Evolutionary conservation across 2,888 invertebrate species (phyloP).

Genomic region (Leuctra nigra): DNA sequence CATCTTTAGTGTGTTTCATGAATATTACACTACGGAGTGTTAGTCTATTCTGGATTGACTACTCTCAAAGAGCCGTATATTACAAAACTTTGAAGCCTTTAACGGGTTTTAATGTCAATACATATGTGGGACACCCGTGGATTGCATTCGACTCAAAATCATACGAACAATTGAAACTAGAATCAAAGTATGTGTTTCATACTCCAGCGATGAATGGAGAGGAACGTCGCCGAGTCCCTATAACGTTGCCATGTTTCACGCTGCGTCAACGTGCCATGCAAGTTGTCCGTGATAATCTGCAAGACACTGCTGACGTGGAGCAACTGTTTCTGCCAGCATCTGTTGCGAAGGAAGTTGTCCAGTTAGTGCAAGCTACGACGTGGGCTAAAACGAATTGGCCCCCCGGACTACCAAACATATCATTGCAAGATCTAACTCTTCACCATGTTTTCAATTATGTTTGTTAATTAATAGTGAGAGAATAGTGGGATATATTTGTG

Average conservation of each 20-base stretch:
- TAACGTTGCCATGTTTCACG: background rate
- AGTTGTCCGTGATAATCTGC: background rate
- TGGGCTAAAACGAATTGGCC: too few species aligned
- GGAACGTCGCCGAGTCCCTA: background rate
- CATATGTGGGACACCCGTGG: slow-evolving; percentile 9
- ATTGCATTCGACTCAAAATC: background rate
- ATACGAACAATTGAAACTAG: background rate
- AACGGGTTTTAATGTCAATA: background rate
- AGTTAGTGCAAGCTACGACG: too few species aligned
- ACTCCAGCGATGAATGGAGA: background rate
- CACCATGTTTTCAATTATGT: too few species aligned
- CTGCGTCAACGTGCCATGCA: background rate
- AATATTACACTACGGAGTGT: background rate
- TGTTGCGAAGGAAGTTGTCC: too few species aligned
- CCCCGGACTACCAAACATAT: too few species aligned
- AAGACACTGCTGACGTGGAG: background rate
- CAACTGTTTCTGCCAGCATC: background rate
- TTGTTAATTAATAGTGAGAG: too few species aligned
- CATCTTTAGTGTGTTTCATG: background rate
- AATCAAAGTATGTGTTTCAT: slow-evolving; percentile 1
- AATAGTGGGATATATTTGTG: too few species aligned
- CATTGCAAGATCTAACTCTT: too few species aligned
- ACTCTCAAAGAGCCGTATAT: background rate
- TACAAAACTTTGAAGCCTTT: background rate
- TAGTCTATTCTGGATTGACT: background rate